phyloP scores from a whole-genome alignment of 2,113 vertebrate species.

The Leptobrachium leishanense region DNA sequence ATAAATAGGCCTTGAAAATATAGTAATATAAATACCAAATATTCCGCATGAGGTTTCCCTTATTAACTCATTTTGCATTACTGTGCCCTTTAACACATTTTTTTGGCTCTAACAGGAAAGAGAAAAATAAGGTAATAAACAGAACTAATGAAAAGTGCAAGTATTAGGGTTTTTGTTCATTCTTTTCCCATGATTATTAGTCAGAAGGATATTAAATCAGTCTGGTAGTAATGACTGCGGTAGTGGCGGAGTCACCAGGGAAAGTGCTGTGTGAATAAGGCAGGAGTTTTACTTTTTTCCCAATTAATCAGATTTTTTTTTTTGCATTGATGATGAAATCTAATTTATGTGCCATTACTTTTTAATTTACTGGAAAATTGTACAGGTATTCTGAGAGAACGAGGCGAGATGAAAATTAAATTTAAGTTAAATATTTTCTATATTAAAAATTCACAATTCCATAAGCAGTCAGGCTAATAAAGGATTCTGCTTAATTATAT shows the following conservation, averaged over 20 bases:
- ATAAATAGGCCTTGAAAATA: no score
- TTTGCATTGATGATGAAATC: conserved; percentile 88
- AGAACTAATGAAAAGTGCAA: conserved; percentile 65
- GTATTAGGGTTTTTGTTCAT: conserved; percentile 65
- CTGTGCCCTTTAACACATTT: neutral
- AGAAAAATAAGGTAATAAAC: conserved; percentile 64
- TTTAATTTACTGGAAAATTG: conserved; percentile 90
- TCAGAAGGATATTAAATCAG: conserved; percentile 85
- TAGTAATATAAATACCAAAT: no score
- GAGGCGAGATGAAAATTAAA: conserved; percentile 84
- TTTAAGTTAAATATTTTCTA: conserved; percentile 87
- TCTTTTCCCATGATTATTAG: conserved; percentile 65
- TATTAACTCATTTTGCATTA: no score
- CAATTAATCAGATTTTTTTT: conserved; percentile 79
- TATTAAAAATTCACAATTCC: conserved; percentile 80
- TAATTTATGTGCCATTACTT: conserved; percentile 85
- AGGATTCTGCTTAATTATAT: conserved; percentile 65
- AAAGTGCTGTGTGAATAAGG: conserved; percentile 61
- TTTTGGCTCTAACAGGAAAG: conserved; percentile 51
- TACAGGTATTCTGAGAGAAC: conserved; percentile 77
- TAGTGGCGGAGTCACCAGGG: conserved; percentile 74
- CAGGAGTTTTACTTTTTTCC: conserved; percentile 75
- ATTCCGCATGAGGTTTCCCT: no score
- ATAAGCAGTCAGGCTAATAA: conserved; percentile 80
- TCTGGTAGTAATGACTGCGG: conserved; percentile 65